A percentile compares a stretch with the other conserved stretches of the same genome.
These are phyloP conservation scores for Larimichthys polyactis DNA, from an alignment of 2,113 vertebrate species.

Conservation along the genomic window DNA sequence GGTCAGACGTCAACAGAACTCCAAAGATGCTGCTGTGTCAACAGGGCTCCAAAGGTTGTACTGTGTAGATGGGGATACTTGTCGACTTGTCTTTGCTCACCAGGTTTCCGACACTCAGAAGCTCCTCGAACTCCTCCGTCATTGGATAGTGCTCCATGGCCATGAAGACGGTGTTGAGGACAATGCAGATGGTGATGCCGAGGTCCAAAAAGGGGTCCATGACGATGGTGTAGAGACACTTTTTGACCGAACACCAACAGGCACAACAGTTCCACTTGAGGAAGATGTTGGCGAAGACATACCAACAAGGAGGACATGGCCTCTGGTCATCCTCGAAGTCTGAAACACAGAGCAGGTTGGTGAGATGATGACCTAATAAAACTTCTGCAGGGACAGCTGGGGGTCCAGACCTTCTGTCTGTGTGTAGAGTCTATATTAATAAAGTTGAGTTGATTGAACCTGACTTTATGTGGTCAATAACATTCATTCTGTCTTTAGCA, in stretches of 20 bases:
- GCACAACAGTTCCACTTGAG: slow-evolving; percentile 93
- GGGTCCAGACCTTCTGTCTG: no score
- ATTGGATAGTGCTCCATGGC: slow-evolving; percentile 99
- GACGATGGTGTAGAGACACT: slow-evolving; percentile 85
- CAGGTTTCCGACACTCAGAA: slow-evolving; percentile 90
- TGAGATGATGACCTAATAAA: no score
- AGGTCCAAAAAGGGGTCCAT: slow-evolving; percentile 98
- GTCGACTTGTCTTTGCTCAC: slow-evolving; percentile 77
- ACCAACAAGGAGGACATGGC: slow-evolving; percentile 92
- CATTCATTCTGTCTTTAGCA: no score
- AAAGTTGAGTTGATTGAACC: no score
- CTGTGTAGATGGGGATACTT: no score
- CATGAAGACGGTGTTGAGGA: slow-evolving; percentile 98
- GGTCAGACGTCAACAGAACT: not conserved
- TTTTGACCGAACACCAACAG: slow-evolving; percentile 87
- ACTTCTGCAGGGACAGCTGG: no score
- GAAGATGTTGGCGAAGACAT: slow-evolving; percentile 87
- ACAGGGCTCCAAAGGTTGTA: no score
- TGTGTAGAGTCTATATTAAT: no score
- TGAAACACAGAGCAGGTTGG: slow-evolving; percentile 67
- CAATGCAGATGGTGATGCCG: slow-evolving; percentile 95
- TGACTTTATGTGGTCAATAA: no score
- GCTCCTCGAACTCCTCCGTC: slow-evolving; percentile 86
- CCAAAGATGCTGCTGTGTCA: no score
- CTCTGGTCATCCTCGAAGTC: slow-evolving; percentile 91